These are phyloP conservation scores for Meteorus colon DNA, from an alignment of 2,888 invertebrate species.

Conservation along the genomic window DNA sequence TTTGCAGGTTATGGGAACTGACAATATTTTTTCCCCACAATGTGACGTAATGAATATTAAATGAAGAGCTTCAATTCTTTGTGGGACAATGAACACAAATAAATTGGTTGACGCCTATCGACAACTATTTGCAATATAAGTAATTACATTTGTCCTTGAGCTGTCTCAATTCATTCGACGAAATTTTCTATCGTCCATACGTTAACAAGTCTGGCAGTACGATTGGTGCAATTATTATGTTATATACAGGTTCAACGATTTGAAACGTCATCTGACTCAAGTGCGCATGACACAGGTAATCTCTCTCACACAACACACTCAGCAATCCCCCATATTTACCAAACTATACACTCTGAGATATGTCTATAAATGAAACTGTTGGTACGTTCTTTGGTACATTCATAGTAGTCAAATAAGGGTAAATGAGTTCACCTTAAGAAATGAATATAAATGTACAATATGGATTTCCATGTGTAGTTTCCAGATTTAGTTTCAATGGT, in stretches of 20 bases:
- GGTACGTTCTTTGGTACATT: background rate
- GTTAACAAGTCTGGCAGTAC: constrained; percentile 51
- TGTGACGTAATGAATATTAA: constrained; percentile 46
- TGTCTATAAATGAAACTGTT: background rate
- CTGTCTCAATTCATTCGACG: constrained; percentile 45
- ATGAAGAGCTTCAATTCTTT: background rate
- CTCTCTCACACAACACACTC: background rate
- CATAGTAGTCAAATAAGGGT: background rate
- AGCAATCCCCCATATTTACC: background rate
- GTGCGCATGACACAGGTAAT: constrained; percentile 44
- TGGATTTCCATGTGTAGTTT: background rate
- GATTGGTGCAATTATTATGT: constrained; percentile 42
- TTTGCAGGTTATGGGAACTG: constrained; percentile 51
- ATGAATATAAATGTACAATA: background rate
- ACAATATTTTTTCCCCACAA: constrained; percentile 42
- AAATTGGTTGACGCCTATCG: background rate
- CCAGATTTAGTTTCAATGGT: no score
- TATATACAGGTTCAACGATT: constrained; percentile 33
- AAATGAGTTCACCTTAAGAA: background rate
- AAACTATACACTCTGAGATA: background rate
- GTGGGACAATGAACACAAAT: no score
- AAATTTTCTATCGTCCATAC: constrained; percentile 53
- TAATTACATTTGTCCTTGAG: constrained; percentile 56
- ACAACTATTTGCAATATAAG: constrained; percentile 28
- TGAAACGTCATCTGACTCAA: constrained; percentile 32